Evolutionary conservation across 2,113 vertebrate species (phyloP).

Genomic region (Thalassoma bifasciatum): DNA sequence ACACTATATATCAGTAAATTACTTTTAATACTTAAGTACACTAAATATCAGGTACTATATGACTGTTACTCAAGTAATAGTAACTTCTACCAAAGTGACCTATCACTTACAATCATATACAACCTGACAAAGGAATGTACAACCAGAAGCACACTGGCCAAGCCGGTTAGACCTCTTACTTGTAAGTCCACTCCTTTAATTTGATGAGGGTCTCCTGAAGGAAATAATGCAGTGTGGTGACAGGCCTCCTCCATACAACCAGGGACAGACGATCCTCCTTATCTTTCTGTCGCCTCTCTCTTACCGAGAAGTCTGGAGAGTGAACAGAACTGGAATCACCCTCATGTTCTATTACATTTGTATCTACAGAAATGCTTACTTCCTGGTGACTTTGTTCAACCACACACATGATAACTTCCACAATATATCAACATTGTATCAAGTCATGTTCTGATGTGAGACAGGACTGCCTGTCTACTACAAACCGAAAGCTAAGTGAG

Average conservation of each 20-base stretch:
- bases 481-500: constrained; percentile 16
- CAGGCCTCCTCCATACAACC: constrained; percentile 92
- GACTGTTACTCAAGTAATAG: too few relatives aligned
- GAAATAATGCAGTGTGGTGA: constrained; percentile 94
- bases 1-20: too few relatives aligned
- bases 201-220: constrained; percentile 91
- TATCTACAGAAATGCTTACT: not conserved
- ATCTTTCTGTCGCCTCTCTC: constrained; percentile 88
- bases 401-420: constrained; percentile 32
- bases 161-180: constrained; percentile 83
- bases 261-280: constrained; percentile 91
- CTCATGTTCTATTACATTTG: not conserved
- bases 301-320: constrained; percentile 79
- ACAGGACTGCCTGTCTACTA: not conserved
- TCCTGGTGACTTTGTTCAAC: constrained; percentile 8
- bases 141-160: not conserved
- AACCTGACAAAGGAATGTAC: not conserved
- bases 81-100: too few relatives aligned
- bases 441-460: not conserved
- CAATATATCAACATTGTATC: not conserved
- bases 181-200: constrained; percentile 94
- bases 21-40: too few relatives aligned
- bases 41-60: too few relatives aligned
- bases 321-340: constrained; percentile 14
- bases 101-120: too few relatives aligned